phyloP scores from a whole-genome alignment of 2,888 invertebrate genomes.

The Hypomecis atomaria region DNA sequence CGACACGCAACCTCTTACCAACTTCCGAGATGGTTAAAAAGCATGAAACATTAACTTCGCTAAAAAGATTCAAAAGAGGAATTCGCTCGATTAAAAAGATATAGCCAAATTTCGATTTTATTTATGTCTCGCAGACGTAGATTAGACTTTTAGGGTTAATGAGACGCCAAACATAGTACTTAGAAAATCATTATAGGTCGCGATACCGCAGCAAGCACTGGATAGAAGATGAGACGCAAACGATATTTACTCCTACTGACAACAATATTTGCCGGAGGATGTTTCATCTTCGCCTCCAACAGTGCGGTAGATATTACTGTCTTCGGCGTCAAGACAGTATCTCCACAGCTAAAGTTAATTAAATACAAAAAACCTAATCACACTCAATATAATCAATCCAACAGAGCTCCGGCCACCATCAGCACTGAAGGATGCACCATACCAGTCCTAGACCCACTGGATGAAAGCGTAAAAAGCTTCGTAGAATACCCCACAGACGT shows the following conservation, averaged over 20 bases:
- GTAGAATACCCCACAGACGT: slow-evolving; percentile 28
- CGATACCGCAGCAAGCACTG: not conserved
- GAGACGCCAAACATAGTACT: not conserved
- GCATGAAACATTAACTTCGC: no score
- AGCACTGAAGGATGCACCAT: slow-evolving; percentile 86
- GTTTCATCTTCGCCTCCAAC: slow-evolving; percentile 45
- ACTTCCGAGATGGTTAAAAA: no score
- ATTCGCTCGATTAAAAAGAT: no score
- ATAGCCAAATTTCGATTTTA: no score
- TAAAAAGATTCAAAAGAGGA: no score
- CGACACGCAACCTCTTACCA: no score
- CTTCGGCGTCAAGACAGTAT: slow-evolving; percentile 3
- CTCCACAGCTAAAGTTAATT: not conserved
- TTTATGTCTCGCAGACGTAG: no score
- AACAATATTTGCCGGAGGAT: slow-evolving; percentile 48
- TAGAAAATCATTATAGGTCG: not conserved
- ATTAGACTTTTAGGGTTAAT: no score
- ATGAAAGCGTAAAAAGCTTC: slow-evolving; percentile 68
- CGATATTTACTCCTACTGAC: slow-evolving; percentile 50
- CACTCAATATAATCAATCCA: no score
- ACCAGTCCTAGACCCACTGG: slow-evolving; percentile 84
- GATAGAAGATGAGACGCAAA: not conserved
- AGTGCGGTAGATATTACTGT: slow-evolving; percentile 21
- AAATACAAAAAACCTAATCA: no score
- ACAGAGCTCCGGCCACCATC: slow-evolving; percentile 64